A percentile compares a stretch with the other conserved stretches of the same genome.
phyloP scores from a whole-genome alignment of 2,888 invertebrate species.

The Pinctada fucata region DNA sequence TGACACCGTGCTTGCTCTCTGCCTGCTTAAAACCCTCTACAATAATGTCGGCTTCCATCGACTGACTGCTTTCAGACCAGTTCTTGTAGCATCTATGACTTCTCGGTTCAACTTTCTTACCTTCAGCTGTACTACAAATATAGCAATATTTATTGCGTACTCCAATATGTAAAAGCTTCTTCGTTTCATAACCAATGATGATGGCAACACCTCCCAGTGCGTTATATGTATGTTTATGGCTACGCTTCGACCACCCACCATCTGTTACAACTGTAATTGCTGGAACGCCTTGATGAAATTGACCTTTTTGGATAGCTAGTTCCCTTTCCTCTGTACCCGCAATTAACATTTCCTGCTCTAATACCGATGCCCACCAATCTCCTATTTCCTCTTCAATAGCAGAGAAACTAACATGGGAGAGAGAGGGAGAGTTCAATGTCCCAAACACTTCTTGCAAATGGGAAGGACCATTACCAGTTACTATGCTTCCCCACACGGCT shows the following conservation, averaged over 20 bases:
- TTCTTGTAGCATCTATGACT: no score
- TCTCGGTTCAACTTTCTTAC: neutral
- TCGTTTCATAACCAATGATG: neutral
- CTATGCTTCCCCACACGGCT: no score
- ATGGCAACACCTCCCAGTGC: slow-evolving; percentile 5
- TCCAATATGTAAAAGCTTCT: neutral
- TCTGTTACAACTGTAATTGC: neutral
- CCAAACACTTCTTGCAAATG: no score
- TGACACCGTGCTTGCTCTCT: no score
- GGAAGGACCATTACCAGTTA: no score
- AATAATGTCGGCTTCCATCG: no score
- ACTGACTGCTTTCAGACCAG: no score
- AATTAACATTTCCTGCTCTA: neutral
- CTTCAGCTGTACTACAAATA: neutral
- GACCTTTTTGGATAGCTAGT: neutral
- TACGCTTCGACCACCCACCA: neutral
- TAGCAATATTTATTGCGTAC: slow-evolving; percentile 10
- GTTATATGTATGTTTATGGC: slow-evolving; percentile 7
- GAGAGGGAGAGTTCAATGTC: no score
- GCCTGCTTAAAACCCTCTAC: no score
- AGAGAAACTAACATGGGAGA: no score
- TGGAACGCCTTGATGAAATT: neutral
- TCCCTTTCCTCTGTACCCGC: neutral
- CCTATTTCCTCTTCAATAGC: slow-evolving; percentile 11
- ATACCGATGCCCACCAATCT: neutral